Evolutionary conservation across 1,140 invertebrate genomes (phyloP), one percentile per base, ranked within the genome.

Genomic region (Andrena cerasifolii): DNA sequence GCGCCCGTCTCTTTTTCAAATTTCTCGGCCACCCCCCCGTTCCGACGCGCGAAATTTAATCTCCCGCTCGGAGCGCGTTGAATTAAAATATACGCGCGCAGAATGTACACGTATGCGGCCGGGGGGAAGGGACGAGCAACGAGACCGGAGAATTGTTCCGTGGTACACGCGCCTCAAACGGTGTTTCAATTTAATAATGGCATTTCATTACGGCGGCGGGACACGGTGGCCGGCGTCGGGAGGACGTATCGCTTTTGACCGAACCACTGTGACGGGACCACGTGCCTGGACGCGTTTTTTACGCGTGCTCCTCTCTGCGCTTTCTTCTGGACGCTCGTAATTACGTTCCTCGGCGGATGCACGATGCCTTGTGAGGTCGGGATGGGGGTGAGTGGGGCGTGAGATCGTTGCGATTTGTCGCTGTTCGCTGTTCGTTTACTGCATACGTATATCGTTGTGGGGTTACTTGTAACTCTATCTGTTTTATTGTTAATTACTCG

Each of bases 21-120:
- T 83, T 84, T 84, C 78, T 62, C 63, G 54, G 33, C 28, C 65
- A 53, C 56, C 49, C 62, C 62, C 53, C 54, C 67, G 33, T 66
- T 83, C 70, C 71, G 62, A 56, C 77, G 59, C 58, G 77, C 70
- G 67, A 84, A 84, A 84, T 84, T 84, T 80, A 84, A 84, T 84
- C 83, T 84, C 72, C 65, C 40, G 77, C 71, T 76, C 53, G 83
- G 72, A 77, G 72, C 78, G 67, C 54, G 78, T 70, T 67, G 73
- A 84, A 84, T 84, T 84, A 84, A 84, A 84, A 84, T 78, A 66
- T 65, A 61, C 43, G 43, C 28, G 28, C 36, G 33, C 4, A 21
- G 47, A 14, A 8, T n/a, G 47, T 31, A 31, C 45, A 12, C 36
- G 40, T 31, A 10, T 16, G 14, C 49, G 14, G 26, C 1, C 2